phyloP scores from a whole-genome alignment of 2,797 vertebrate species.

The Xiphophorus birchmanni region DNA sequence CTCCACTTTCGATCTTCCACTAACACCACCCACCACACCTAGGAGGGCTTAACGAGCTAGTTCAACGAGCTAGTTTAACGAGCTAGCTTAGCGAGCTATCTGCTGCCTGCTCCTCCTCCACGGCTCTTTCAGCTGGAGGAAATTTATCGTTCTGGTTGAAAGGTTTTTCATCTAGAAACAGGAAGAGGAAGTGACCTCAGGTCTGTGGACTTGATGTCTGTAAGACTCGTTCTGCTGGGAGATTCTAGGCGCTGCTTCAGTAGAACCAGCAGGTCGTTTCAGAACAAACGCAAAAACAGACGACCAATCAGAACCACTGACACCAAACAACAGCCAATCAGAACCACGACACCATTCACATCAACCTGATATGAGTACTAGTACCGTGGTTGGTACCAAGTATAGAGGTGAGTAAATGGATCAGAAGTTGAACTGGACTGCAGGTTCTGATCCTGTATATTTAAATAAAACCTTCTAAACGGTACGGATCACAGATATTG shows the following conservation, averaged over 20 bases:
- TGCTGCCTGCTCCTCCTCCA: constrained; percentile 7
- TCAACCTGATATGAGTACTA: too few relatives aligned
- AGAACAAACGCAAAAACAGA: not conserved
- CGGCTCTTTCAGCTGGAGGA: constrained; percentile 7
- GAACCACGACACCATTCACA: too few relatives aligned
- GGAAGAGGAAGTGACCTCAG: not conserved
- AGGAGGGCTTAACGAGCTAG: constrained; percentile 13
- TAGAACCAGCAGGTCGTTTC: not conserved
- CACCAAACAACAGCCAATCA: not conserved
- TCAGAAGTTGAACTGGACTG: not conserved
- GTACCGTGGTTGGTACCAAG: not conserved
- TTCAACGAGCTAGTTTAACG: not conserved
- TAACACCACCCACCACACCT: not conserved
- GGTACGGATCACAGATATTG: not conserved
- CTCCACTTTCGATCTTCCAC: constrained; percentile 63
- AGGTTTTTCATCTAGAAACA: not conserved
- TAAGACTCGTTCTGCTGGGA: not conserved
- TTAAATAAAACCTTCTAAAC: not conserved
- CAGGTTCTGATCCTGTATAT: not conserved
- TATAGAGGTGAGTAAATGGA: not conserved
- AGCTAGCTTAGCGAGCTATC: constrained; percentile 18
- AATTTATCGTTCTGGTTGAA: constrained; percentile 1
- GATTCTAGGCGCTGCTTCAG: not conserved
- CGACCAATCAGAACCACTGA: not conserved
- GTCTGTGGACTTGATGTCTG: not conserved